Percentiles rank a stretch among this genome's conserved stretches.
Conservation (phyloP, 2,888 invertebrate genomes). For the Hemaris fuciformis region DNA sequence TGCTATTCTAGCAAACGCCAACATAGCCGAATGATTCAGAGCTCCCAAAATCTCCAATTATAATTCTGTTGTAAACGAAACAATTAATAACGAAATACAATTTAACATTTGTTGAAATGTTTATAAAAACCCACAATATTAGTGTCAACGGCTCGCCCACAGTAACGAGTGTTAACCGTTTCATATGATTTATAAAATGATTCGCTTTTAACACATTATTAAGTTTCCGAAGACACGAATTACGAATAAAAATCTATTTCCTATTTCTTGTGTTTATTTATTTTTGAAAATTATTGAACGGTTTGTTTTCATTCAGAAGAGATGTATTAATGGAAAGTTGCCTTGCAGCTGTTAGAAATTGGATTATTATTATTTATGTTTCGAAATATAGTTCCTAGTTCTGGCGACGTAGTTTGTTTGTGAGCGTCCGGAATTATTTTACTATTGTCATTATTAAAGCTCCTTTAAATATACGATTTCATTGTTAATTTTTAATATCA, state of each 20-base stretch:
- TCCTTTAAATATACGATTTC: neutral
- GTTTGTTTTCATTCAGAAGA: neutral
- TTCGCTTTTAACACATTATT: slow-evolving; percentile 17
- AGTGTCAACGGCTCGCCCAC: slow-evolving; percentile 22
- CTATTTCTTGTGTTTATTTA: neutral
- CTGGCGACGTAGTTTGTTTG: neutral
- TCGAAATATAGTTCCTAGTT: neutral
- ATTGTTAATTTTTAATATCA: neutral
- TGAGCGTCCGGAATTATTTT: neutral
- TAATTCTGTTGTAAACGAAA: neutral
- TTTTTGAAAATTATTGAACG: neutral
- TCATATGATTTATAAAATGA: slow-evolving; percentile 20
- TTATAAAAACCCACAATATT: slow-evolving; percentile 19
- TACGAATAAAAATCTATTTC: neutral
- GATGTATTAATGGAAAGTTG: neutral
- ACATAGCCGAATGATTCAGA: neutral
- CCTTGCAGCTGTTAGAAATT: neutral
- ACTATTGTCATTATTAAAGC: neutral
- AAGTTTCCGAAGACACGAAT: neutral
- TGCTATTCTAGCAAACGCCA: neutral
- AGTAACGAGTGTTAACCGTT: slow-evolving; percentile 12
- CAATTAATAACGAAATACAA: neutral
- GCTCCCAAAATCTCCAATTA: neutral
- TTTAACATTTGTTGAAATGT: slow-evolving; percentile 18
- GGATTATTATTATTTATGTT: neutral